Percentiles rank a stretch among this genome's conserved stretches.
Evolutionary conservation across 2,888 invertebrate genomes (phyloP).

Genomic region (Hirtodrosophila cameraria): DNA sequence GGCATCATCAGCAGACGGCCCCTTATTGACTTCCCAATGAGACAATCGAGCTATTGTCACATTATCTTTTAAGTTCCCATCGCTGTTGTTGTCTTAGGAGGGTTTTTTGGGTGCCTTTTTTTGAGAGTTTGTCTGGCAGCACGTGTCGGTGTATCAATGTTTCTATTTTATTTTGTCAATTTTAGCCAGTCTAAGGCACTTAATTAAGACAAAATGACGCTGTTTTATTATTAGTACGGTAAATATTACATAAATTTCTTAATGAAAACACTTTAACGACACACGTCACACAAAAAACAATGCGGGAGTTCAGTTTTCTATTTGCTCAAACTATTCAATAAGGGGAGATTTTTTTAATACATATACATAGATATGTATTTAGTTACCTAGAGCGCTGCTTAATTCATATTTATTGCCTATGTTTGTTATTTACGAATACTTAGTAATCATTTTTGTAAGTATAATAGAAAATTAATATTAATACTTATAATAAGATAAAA

Average conservation of each 20-base stretch:
- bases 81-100: conserved; percentile 15
- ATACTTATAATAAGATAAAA: too few relatives aligned
- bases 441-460: too few relatives aligned
- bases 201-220: conserved; percentile 79
- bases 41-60: conserved; percentile 68
- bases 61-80: conserved; percentile 57
- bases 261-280: conserved; percentile 75
- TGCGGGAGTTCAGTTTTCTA: conserved; percentile 73
- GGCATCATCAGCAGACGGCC: conserved; percentile 27
- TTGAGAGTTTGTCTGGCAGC: conserved; percentile 17
- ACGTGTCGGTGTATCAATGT: conserved; percentile 43
- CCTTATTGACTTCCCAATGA: conserved; percentile 68
- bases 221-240: conserved; percentile 73
- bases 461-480: too few relatives aligned
- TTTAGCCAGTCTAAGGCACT: conserved; percentile 53
- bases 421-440: conserved; percentile 3
- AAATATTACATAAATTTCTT: conserved; percentile 73
- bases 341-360: conserved; percentile 40
- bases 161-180: conserved; percentile 15
- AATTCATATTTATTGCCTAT: neutral
- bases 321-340: conserved; percentile 50
- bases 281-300: conserved; percentile 73
- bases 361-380: neutral
- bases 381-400: conserved; percentile 4
- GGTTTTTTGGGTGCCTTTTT: conserved; percentile 26